Conservation (phyloP, 2,888 invertebrate species). For the Prosopocoilus inquinatus region DNA sequence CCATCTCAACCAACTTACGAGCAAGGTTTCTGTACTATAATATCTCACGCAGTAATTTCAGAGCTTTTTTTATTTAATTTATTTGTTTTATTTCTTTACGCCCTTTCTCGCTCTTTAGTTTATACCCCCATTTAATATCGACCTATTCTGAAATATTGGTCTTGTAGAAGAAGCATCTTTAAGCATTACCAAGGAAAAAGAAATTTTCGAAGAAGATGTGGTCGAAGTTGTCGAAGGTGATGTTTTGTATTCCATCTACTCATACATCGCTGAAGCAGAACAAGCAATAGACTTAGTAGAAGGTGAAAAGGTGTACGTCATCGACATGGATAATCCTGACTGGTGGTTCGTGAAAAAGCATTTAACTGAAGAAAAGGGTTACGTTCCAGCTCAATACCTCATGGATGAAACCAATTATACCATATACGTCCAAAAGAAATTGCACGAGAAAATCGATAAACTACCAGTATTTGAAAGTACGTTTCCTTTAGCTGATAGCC, state of each 20-base stretch:
- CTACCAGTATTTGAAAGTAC: slow-evolving; percentile 90
- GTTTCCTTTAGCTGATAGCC: slow-evolving; percentile 39
- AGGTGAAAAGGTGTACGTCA: slow-evolving; percentile 82
- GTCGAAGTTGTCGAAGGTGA: slow-evolving; percentile 67
- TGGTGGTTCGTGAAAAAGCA: slow-evolving; percentile 94
- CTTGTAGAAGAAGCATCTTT: slow-evolving; percentile 49
- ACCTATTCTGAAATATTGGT: neutral
- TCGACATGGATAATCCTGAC: slow-evolving; percentile 79
- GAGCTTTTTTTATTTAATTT: neutral
- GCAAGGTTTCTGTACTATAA: slow-evolving; percentile 54
- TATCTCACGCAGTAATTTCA: too few relatives aligned
- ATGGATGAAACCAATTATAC: slow-evolving; percentile 81
- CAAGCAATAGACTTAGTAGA: slow-evolving; percentile 87
- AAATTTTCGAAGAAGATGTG: slow-evolving; percentile 41
- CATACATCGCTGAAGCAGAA: slow-evolving; percentile 82
- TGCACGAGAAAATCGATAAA: slow-evolving; percentile 89
- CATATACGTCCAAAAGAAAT: slow-evolving; percentile 79
- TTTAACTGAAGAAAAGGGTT: slow-evolving; percentile 86
- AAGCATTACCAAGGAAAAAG: slow-evolving; percentile 50
- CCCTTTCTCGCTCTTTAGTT: too few relatives aligned
- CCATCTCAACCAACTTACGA: slow-evolving; percentile 64
- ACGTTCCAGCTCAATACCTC: slow-evolving; percentile 88
- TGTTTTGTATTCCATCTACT: slow-evolving; percentile 78
- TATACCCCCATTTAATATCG: too few relatives aligned
- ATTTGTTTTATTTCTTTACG: neutral